A percentile compares a stretch with the other conserved stretches of the same genome.
phyloP scores from a whole-genome alignment of 2,797 vertebrate species.

The Antennarius maculatus region DNA sequence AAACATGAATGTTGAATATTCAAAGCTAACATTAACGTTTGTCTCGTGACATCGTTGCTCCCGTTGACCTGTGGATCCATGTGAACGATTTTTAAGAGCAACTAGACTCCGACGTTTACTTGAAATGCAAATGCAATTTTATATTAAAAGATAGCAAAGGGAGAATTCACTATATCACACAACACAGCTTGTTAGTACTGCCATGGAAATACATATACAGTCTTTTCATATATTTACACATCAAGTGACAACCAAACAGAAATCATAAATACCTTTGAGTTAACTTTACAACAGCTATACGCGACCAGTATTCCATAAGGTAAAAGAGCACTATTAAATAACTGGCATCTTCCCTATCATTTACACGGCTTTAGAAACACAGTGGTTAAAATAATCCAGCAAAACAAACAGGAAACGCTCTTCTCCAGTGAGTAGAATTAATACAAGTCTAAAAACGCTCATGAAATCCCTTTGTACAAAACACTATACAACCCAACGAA shows the following conservation, averaged over 20 bases:
- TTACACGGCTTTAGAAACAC: conserved; percentile 80
- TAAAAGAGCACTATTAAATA: conserved; percentile 86
- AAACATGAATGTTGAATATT: too few relatives aligned
- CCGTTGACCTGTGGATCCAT: too few relatives aligned
- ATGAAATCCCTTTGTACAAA: conserved; percentile 90
- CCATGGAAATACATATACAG: conserved; percentile 86
- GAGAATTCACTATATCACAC: conserved; percentile 85
- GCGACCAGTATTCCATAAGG: conserved; percentile 78
- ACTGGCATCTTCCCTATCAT: conserved; percentile 84
- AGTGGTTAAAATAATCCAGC: conserved; percentile 86
- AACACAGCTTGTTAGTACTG: conserved; percentile 86
- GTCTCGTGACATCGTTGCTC: too few relatives aligned
- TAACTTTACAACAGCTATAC: conserved; percentile 88
- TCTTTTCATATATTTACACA: conserved; percentile 87
- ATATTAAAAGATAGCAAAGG: conserved; percentile 88
- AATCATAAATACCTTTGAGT: conserved; percentile 88
- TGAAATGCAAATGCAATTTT: conserved; percentile 85
- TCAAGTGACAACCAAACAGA: conserved; percentile 81
- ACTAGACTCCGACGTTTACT: conserved; percentile 47
- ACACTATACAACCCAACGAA: conserved; percentile 85
- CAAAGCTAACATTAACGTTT: too few relatives aligned
- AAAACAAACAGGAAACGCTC: conserved; percentile 58
- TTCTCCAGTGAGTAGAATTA: conserved; percentile 85
- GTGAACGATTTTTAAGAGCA: conserved; percentile 6
- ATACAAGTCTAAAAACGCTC: conserved; percentile 76